Evolutionary conservation across 2,113 vertebrate species (phyloP), one percentile per base, ranked within the genome.

Genomic region (Ophiodon elongatus): DNA sequence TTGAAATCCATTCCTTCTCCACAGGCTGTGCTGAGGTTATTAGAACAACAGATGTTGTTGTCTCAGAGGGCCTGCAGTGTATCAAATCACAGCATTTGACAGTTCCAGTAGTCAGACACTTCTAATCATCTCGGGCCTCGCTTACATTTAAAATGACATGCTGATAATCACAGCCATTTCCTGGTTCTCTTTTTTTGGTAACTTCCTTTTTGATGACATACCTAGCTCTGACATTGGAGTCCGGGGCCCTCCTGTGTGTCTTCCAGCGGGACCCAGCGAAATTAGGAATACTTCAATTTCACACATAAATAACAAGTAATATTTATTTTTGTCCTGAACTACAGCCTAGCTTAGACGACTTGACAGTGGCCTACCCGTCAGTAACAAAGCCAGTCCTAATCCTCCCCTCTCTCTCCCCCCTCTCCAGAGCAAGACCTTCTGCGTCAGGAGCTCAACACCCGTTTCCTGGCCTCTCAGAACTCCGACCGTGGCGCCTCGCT

Each of bases 361-460:
- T n/a, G 50, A 54, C 35, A 13, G 21, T 50, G 25, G 50, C 19
- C 27, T 39, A 66, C 33, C 14, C 19, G 11, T 62, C 23, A 3
- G 56, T 37, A 37, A 45, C 52, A 57, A 25, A 47, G 7, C 19
- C 31, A 4, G 6, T 35, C 19, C 65, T 70, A 23, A 81, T 29
- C 72, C 67, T 71, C 41, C 15, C 29, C 56, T 72, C 56, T 52
- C 56, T 21, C 4, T 67, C 52, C 6, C 13, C 23, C 35, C 33
- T 0, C 0, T 72, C 14, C 95, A 99, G 98, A 99, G 54, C 98
- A 99, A 98, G 98, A 99, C 88, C 95, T 99, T 88, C 95, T 99
- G 83, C 97, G 98, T 9, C 98, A 99, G 96, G 98, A 99, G 88
- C 95, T 99, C 87, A 99, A 99, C 96, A 99, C 97, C 0, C 97